Conservation (phyloP, 2,888 invertebrate genomes). For the Empis stercorea region DNA sequence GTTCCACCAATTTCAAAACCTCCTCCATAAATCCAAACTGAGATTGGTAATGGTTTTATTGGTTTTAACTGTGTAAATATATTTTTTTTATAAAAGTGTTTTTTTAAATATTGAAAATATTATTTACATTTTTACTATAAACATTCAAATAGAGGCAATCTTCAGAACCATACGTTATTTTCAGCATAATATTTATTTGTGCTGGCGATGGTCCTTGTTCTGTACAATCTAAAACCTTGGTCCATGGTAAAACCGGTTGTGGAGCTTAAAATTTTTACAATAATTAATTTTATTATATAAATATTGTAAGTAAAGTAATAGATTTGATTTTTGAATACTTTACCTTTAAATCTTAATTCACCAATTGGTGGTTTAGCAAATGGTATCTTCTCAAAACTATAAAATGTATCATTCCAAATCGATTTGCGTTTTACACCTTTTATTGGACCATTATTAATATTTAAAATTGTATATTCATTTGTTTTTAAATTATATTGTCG, state of each 20-base stretch:
- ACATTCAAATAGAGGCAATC: slow-evolving; percentile 44
- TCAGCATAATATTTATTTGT: slow-evolving; percentile 27
- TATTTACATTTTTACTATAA: slow-evolving; percentile 29
- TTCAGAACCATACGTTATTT: slow-evolving; percentile 37
- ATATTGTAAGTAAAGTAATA: too few species aligned
- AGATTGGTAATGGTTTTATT: slow-evolving; percentile 25
- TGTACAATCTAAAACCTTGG: slow-evolving; percentile 33
- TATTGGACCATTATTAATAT: slow-evolving; percentile 28
- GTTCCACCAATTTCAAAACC: slow-evolving; percentile 38
- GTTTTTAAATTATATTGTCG: slow-evolving; percentile 18
- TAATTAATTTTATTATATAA: background rate
- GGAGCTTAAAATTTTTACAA: slow-evolving; percentile 30
- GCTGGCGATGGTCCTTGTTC: slow-evolving; percentile 27
- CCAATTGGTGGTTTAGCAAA: slow-evolving; percentile 32
- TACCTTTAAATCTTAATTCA: slow-evolving; percentile 20
- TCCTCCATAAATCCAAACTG: slow-evolving; percentile 42
- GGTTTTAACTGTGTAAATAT: slow-evolving; percentile 20
- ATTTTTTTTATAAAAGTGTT: background rate
- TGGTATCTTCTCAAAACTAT: slow-evolving; percentile 31
- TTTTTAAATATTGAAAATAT: too few species aligned
- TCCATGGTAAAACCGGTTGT: slow-evolving; percentile 33
- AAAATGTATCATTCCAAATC: slow-evolving; percentile 28
- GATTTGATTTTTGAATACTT: background rate
- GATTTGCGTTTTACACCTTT: slow-evolving; percentile 29
- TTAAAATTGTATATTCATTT: slow-evolving; percentile 20